Evolutionary conservation across 2,888 invertebrate genomes (phyloP), one percentile per base, ranked within the genome.

Genomic region (Hirtodrosophila trivittata): DNA sequence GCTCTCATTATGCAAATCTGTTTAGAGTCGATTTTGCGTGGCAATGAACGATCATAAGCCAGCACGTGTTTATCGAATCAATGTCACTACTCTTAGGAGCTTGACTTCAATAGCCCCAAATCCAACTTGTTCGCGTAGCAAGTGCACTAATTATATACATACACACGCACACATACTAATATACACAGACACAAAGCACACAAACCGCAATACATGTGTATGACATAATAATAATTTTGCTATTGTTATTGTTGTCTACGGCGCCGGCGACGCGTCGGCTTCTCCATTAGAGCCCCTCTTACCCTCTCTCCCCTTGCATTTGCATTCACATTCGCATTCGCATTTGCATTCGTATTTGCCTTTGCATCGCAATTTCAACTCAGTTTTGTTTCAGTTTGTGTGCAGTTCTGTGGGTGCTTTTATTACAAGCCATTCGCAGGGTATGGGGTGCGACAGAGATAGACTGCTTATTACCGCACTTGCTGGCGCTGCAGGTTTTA

Each of bases 151-250:
- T 50, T 42, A 60, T 55, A 41, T 42, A 46, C 52, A 47, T 46
- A 16, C 30, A 13, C 25, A 41, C 30, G 37, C 18, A 10, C 10
- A 50, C 14, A 13, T 39, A 56, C 37, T 30, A 51, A 32, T 14
- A 37, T 28, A 41, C 45, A 37, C 41, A 38, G 38, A 32, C 28
- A 45, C 30, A 28, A 51, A 42, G 37, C 52, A 64, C 41, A 51
- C 51, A 62, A 38, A 73, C 77, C 52, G 12, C 55, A 47, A 50
- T 62, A 55, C 59, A 60, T 68, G 63, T 77, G 69, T 58, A 76
- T 80, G 80, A 80, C 86, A 86, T 86, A 80, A 86, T 86, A 77
- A 71, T 66, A 67, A 80, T 66, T 59, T 50, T 46, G 50, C 18
- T 45, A 16, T 47, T 52, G 8, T 51, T 72, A 37, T 38, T 47